Evolutionary conservation across 2,888 invertebrate species (phyloP), one percentile per base, ranked within the genome.

Genomic region (Aleiodes alternator): DNA sequence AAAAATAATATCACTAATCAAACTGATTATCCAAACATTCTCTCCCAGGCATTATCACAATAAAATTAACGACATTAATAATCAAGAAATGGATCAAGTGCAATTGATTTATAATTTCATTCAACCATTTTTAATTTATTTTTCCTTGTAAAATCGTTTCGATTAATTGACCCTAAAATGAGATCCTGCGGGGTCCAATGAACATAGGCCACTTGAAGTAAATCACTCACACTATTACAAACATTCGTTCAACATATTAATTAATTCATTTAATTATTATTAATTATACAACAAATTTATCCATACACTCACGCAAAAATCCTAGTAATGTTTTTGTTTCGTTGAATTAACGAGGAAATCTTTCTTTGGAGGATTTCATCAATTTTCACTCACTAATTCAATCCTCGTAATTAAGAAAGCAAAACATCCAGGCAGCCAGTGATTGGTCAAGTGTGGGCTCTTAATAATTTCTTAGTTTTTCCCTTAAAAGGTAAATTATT

Each of bases 381-480:
- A 43, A 61, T 43, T 12, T 61, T 38, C 3, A 14, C 51, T 38
- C 34, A 38, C 16, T 12, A 64, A 23, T 64, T 64, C 11, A n/a
- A 9, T 64, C 48, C 64, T 8, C 16, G 12, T 23, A 16, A 43
- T 43, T 8, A 64, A 16, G n/a, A 16, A 72, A 87, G 86, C 84
- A 85, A 84, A 83, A 48, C 64, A 83, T 84, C 85, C 84, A 87
- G 87, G 88, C 88, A 88, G 86, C 86, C 87, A 88, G 86, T 87
- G 87, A 87, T 89, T 89, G 88, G 88, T 88, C 88, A 84, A 85
- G 83, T 85, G 83, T 87, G 84, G 86, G 83, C 82, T 84, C 84
- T 79, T 68, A 73, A 59, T 48, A 70, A 23, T 50, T 57, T 69
- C 23, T 48, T 34, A 48, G n/a, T 64, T 16, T 43, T 64, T 64